Evolutionary conservation across 2,797 vertebrate species (phyloP), one percentile per base, ranked within the genome.

Genomic region (Strix occidentalis): DNA sequence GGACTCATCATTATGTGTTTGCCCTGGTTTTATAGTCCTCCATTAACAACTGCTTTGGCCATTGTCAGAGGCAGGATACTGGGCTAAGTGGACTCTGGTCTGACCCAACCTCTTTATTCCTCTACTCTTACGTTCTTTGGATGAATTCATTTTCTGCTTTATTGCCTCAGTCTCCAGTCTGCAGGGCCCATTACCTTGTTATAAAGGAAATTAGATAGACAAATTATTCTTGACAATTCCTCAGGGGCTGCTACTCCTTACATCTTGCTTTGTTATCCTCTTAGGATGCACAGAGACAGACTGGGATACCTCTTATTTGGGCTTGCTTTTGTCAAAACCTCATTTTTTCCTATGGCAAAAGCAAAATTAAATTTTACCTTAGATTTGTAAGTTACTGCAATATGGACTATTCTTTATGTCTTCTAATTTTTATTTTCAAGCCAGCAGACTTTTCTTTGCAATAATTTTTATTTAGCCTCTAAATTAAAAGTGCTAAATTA

Each of bases 111-210:
- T 92, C 6, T 1, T 79, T 91, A 72, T 78, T 88, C 33, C 24
- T 80, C 37, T 72, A 78, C 41, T 92, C 16, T 77, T 88, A 43
- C 33, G 43, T 50, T 81, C 45, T 91, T 89, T 72, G 54, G 54
- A 79, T 58, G 21, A 84, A 91, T 93, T 72, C 70, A 63, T 96
- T 96, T 94, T 92, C 70, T 79, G 58, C 84, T 94, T 92, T 77
- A 70, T 65, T 90, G 86, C 75, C 80, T 82, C 70, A 82, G 4
- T 90, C 88, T 86, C 68, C 69, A 89, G 29, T 78, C 37, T 94
- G 28, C 80, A 90, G 50, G 54, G 61, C 58, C 53, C 74, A 90
- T 95, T 97, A 66, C 11, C 1, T 90, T 87, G 70, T 71, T 84
- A 72, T 60, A 82, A 92, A 82, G 60, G 39, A 93, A 89, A 87